A percentile compares a stretch with the other conserved stretches of the same genome.
Conservation (phyloP, 2,113 vertebrate genomes). For the Psophia crepitans region DNA sequence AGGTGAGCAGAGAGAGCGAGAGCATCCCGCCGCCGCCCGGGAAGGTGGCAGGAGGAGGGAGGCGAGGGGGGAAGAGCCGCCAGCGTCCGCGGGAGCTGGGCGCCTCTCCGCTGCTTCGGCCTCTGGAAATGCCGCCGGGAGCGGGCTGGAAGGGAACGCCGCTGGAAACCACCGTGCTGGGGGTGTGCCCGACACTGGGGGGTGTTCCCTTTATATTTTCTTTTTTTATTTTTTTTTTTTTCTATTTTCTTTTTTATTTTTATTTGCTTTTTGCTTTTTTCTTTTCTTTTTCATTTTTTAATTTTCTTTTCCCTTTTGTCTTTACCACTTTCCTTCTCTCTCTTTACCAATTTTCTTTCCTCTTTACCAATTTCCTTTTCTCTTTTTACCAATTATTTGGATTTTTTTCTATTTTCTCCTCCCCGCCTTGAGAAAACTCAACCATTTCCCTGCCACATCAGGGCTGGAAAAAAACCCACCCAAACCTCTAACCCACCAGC, state of each 20-base stretch:
- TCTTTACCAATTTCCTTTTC: too few relatives aligned
- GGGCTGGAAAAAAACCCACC: not conserved
- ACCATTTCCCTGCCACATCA: not conserved
- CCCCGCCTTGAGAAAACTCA: not conserved
- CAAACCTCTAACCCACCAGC: not conserved
- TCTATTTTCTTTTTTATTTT: not conserved
- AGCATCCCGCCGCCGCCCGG: rapidly evolving
- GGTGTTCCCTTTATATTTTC: rapidly evolving
- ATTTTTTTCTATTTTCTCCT: too few relatives aligned
- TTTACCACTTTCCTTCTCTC: not conserved
- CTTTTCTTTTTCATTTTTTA: too few relatives aligned
- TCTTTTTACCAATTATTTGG: not conserved
- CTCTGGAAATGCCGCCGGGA: not conserved
- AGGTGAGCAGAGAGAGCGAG: rapidly evolving
- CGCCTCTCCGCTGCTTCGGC: not conserved
- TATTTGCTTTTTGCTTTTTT: not conserved
- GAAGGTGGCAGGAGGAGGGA: not conserved
- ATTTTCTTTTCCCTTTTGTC: not conserved
- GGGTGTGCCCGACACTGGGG: rapidly evolving
- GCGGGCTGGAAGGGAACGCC: not conserved
- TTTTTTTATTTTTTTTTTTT: not conserved
- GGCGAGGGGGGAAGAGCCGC: not conserved
- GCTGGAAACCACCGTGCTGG: not conserved
- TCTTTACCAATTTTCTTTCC: not conserved
- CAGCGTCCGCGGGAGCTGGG: not conserved